Base-by-base conservation (phyloP, 2,113 vertebrate genomes). In the Engraulis encrasicolus region DNA sequence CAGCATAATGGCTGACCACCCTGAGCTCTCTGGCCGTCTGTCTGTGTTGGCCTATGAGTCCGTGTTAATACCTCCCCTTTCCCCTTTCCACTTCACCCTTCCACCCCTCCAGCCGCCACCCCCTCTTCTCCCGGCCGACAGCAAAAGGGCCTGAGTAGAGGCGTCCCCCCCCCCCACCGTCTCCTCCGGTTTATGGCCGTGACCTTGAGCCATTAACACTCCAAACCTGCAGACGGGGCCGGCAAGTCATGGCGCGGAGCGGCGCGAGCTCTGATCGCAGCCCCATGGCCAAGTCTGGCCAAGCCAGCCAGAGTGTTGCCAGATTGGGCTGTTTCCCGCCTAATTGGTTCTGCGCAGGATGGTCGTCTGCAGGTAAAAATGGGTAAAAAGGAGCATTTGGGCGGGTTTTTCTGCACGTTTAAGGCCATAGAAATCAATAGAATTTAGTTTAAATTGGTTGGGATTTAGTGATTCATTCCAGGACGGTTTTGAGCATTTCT, bases 161-260 rank as follows among this genome's bases (percentile, higher is more conserved):
- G 49, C n/a, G 34, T 50, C 50, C 45, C 31, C 79, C 83, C 78
- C 82, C n/a, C n/a, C n/a, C n/a, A n/a, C n/a, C n/a, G 50, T 81
- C 79, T 82, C 81, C 77, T 79, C 61, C 79, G 84, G 86, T 90
- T 90, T 89, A 84, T 82, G 61, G 80, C 74, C 80, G 88, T 92
- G 91, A 90, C 90, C 90, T 90, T 91, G 88, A 91, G 90, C 83
- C 83, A 91, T 91, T 89, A 89, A 89, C 88, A 89, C 89, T 88
- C 84, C 86, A 89, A 88, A 82, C 88, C 88, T 89, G 89, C 79
- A 90, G 87, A 91, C 86, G 84, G 83, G 80, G 52, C 79, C 80
- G 85, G 85, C 88, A 87, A 86, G 90, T 89, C 90, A 91, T 88
- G 85, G 85, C 82, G 81, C 80, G 40, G 66, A 78, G 83, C 81